phyloP scores from a whole-genome alignment of 2,113 vertebrate genomes.

The Thalassoma bifasciatum region DNA sequence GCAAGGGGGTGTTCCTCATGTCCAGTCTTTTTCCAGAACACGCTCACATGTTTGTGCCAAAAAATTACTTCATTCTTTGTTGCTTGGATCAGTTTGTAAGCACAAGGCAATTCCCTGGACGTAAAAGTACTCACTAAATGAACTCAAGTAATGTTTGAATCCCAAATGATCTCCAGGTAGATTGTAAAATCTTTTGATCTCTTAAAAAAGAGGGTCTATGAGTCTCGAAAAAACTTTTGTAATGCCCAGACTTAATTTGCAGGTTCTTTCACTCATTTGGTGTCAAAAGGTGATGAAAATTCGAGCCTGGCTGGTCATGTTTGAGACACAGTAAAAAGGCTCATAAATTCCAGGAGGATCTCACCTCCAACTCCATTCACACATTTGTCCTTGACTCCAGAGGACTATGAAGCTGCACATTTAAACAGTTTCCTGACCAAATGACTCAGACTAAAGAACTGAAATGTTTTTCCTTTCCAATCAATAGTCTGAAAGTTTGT shows the following conservation, averaged over 20 bases:
- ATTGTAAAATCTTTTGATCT: too few relatives aligned
- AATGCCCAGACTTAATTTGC: background rate
- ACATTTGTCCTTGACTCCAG: background rate
- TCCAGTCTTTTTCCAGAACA: slow-evolving; percentile 4
- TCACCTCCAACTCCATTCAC: slow-evolving; percentile 26
- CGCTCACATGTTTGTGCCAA: slow-evolving; percentile 52
- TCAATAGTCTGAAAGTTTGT: background rate
- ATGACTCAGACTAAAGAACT: background rate
- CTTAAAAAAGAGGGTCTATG: too few relatives aligned
- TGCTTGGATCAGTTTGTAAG: slow-evolving; percentile 62
- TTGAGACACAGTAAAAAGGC: slow-evolving; percentile 48
- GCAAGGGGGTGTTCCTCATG: background rate
- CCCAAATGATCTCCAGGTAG: background rate
- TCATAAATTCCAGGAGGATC: slow-evolving; percentile 61
- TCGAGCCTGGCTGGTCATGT: slow-evolving; percentile 6
- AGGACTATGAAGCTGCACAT: slow-evolving; percentile 1
- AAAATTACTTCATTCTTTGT: slow-evolving; percentile 58
- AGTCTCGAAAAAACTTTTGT: background rate
- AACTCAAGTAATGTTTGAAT: slow-evolving; percentile 40
- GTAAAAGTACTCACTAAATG: slow-evolving; percentile 21
- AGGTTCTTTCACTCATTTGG: background rate
- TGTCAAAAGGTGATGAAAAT: slow-evolving; percentile 3
- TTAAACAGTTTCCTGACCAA: too few relatives aligned
- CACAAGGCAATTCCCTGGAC: slow-evolving; percentile 4
- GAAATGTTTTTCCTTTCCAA: background rate